A percentile compares a stretch with the other conserved stretches of the same genome.
Evolutionary conservation across 2,888 invertebrate genomes (phyloP).

Genomic region (Mycogona germanica): DNA sequence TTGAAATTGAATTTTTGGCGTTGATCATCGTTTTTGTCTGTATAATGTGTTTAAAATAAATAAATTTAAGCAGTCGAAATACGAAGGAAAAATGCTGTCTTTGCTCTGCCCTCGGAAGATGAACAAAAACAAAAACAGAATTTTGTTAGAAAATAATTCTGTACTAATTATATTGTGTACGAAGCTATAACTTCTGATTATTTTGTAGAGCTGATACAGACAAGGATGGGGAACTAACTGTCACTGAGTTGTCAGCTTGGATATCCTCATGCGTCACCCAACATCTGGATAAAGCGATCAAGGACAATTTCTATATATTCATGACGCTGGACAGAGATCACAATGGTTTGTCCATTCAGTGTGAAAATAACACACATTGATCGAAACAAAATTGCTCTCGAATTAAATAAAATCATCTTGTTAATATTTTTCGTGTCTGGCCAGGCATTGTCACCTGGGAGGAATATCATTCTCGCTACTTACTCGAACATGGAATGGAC

Average conservation of each 20-base stretch:
- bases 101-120: no score
- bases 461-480: constrained; percentile 62
- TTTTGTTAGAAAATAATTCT: neutral
- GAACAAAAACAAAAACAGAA: no score
- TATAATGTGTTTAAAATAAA: neutral
- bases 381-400: neutral
- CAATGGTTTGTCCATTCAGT: constrained; percentile 39
- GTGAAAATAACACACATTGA: neutral
- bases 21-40: neutral
- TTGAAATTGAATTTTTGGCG: neutral
- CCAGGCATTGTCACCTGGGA: constrained; percentile 59
- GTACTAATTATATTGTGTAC: neutral
- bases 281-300: constrained; percentile 52
- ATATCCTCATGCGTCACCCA: constrained; percentile 53
- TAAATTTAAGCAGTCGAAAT: no score
- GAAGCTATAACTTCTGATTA: neutral
- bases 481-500: constrained; percentile 53
- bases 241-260: constrained; percentile 50
- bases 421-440: no score
- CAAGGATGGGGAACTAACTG: constrained; percentile 43
- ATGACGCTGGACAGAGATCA: constrained; percentile 49
- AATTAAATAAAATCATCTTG: no score
- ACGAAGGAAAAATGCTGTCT: no score
- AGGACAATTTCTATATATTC: constrained; percentile 52
- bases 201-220: constrained; percentile 48